These are phyloP conservation scores for Vombatus ursinus DNA, from an alignment of 2,113 vertebrate species.

Conservation along the genomic window DNA sequence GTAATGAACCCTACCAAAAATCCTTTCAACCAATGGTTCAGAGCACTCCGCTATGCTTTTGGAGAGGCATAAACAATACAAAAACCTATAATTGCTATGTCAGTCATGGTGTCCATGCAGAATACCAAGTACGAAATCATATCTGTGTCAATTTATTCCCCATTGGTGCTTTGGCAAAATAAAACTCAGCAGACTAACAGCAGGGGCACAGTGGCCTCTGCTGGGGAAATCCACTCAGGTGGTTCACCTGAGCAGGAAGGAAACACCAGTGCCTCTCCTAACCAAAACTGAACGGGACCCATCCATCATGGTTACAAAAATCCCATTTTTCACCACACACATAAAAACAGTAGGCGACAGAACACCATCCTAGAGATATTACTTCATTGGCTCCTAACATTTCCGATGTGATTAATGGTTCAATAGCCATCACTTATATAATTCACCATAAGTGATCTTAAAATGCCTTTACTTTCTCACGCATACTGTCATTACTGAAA, in stretches of 20 bases:
- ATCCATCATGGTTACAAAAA: conserved; percentile 50
- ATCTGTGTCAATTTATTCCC: conserved; percentile 77
- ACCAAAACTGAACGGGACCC: not conserved
- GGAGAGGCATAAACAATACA: conserved; percentile 84
- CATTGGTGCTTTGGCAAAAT: conserved; percentile 34
- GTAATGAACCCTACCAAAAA: conserved; percentile 75
- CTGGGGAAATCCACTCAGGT: conserved; percentile 58
- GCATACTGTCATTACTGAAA: conserved; percentile 75
- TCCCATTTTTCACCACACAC: conserved; percentile 55
- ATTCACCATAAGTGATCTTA: conserved; percentile 79
- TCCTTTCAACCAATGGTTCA: conserved; percentile 73
- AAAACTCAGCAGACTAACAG: conserved; percentile 51
- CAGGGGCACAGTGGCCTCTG: conserved; percentile 82
- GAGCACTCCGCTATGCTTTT: conserved; percentile 75
- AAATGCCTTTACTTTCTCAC: conserved; percentile 73
- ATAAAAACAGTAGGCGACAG: conserved; percentile 56
- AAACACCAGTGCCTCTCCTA: not conserved
- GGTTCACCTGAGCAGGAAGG: conserved; percentile 11
- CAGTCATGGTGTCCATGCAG: conserved; percentile 82
- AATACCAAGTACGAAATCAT: conserved; percentile 83
- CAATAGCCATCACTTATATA: conserved; percentile 72
- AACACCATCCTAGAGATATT: conserved; percentile 63
- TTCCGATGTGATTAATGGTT: conserved; percentile 75
- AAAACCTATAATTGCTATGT: conserved; percentile 86
- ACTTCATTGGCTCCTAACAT: conserved; percentile 68